Base-by-base conservation (phyloP, 1,140 invertebrate species). In the Goniozus legneri region DNA sequence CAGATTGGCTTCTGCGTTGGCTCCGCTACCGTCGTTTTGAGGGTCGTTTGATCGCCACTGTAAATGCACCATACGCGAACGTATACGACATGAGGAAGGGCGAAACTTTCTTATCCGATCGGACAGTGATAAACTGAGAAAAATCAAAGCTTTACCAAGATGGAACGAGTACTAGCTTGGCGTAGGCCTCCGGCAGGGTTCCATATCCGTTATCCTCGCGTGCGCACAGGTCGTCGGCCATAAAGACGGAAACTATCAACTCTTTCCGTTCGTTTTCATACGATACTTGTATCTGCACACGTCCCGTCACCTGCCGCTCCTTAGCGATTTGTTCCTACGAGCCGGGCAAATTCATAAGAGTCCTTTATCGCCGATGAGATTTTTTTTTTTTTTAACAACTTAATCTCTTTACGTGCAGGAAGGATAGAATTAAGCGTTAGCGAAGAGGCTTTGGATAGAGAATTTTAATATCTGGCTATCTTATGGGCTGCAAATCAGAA, bases 281-380 rank as follows among this genome's bases (percentile, higher is more conserved):
- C 84, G 86, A 91, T 14, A 92, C 84, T 73, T 92, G 89, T 49
- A 93, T 81, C 73, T 92, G 89, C 15, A 91, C 81, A 14, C 89
- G 79, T 14, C 87, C 86, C 20, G 80, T 84, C 44, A 90, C 84
- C 57, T 83, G 81, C 46, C 84, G 80, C 66, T 89, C 87, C 22
- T 85, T 82, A 3, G 82, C 82, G 38, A 86, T 75, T 80, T 88
- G 84, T 67, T 89, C 87, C 79, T 86, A 70, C 24, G 54, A 79
- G 71, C 50, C 54, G 22, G 46, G 31, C 14, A 47, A 40, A 47
- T 1, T 0, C 4, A 32, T 10, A 8, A n/a, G n/a, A n/a, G n/a
- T n/a, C n/a, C n/a, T n/a, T n/a, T n/a, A n/a, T n/a, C n/a, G n/a
- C n/a, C n/a, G n/a, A n/a, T n/a, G n/a, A n/a, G n/a, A n/a, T n/a